Conservation (phyloP, 2,113 vertebrate genomes). For the Micromys minutus region DNA sequence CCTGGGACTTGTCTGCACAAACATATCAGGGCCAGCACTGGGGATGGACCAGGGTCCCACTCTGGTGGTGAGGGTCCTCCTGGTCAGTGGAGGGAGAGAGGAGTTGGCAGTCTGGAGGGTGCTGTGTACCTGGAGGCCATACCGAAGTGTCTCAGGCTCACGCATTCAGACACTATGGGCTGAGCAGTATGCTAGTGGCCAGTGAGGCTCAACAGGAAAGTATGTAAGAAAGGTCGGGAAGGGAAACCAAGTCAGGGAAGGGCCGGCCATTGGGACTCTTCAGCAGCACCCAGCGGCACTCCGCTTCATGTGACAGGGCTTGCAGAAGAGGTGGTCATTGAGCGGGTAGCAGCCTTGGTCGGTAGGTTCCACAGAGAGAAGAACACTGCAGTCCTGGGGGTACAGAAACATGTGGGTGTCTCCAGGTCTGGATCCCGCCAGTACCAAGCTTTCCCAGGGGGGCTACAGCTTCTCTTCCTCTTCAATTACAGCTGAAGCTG, state of each 20-base stretch:
- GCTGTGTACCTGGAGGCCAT: background rate
- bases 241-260: slow-evolving; percentile 1
- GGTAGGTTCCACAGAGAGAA: slow-evolving; percentile 91
- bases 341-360: slow-evolving; percentile 93
- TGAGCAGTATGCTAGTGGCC: background rate
- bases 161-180: fast-evolving
- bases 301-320: slow-evolving; percentile 87
- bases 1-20: background rate
- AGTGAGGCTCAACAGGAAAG: background rate
- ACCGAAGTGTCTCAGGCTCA: background rate
- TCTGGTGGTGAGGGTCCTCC: background rate
- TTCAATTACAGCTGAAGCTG: background rate
- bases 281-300: slow-evolving; percentile 74
- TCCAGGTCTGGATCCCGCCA: fast-evolving
- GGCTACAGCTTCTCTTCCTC: background rate
- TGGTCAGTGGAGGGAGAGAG: background rate
- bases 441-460: fast-evolving
- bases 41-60: background rate
- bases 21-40: background rate
- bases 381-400: slow-evolving; percentile 87
- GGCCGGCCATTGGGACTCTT: background rate
- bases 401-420: background rate
- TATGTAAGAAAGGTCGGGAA: background rate
- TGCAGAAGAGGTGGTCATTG: slow-evolving; percentile 91
- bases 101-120: background rate